Conservation (phyloP, 1,140 invertebrate genomes). For the Leptopilina boulardi region DNA sequence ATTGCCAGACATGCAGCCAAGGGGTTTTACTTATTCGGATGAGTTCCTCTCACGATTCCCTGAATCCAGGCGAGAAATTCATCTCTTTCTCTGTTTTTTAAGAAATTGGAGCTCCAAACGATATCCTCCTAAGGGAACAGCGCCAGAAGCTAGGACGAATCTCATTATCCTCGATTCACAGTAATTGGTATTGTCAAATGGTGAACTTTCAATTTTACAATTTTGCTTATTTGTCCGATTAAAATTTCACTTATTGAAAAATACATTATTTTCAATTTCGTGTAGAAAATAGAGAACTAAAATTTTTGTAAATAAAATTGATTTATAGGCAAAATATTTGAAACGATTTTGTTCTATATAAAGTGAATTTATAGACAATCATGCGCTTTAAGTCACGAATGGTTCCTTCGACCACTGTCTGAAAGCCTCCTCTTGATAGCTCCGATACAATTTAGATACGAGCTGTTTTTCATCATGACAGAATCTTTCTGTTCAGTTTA, state of each 20-base stretch:
- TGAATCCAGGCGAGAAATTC: slow-evolving; percentile 32
- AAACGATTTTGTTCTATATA: background rate
- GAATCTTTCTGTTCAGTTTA: background rate
- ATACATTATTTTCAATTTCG: no score
- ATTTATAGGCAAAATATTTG: background rate
- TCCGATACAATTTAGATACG: background rate
- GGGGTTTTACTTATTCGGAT: slow-evolving; percentile 66
- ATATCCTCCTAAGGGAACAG: slow-evolving; percentile 37
- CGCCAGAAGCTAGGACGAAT: slow-evolving; percentile 21
- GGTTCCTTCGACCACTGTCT: background rate
- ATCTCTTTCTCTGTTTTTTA: slow-evolving; percentile 40
- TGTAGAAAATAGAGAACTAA: no score
- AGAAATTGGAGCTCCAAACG: slow-evolving; percentile 57
- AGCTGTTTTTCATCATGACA: background rate
- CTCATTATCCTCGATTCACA: slow-evolving; percentile 16
- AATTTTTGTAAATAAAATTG: no score
- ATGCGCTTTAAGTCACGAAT: background rate
- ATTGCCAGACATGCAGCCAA: slow-evolving; percentile 38
- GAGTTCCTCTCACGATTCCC: slow-evolving; percentile 43
- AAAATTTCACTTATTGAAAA: background rate
- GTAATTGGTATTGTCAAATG: background rate
- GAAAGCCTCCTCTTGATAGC: background rate
- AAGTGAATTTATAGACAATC: background rate
- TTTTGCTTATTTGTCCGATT: background rate
- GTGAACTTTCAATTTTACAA: background rate